Conservation (phyloP, 2,888 invertebrate genomes). For the Plemyria rubiginata region DNA sequence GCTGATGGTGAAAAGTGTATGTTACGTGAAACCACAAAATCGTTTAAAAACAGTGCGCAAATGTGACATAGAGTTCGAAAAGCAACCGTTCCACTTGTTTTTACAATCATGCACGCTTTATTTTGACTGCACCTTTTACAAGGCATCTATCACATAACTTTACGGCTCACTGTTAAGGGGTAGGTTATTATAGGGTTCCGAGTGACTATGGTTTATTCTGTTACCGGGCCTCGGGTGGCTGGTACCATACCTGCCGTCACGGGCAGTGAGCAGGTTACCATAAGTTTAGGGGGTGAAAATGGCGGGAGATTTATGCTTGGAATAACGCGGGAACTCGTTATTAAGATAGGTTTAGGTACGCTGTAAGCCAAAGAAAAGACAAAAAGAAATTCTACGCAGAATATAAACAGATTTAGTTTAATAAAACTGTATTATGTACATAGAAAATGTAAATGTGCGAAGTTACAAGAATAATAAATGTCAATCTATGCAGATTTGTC, state of each 20-base stretch:
- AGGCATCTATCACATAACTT: conserved; percentile 20
- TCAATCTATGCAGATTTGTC: too few relatives aligned
- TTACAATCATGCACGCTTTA: conserved; percentile 11
- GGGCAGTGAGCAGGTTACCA: conserved; percentile 15
- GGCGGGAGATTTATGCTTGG: conserved; percentile 16
- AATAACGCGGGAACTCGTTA: background rate
- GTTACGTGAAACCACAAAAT: too few relatives aligned
- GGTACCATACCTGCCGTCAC: conserved; percentile 31
- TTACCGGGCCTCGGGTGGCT: conserved; percentile 26
- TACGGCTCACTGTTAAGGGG: conserved; percentile 16
- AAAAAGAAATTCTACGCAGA: too few relatives aligned
- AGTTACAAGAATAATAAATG: too few relatives aligned
- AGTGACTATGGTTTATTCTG: conserved; percentile 5
- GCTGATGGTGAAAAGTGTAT: too few relatives aligned
- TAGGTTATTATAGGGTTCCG: conserved; percentile 12
- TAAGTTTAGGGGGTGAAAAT: conserved; percentile 16
- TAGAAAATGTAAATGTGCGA: too few relatives aligned
- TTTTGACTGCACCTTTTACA: conserved; percentile 24
- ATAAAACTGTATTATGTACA: too few relatives aligned
- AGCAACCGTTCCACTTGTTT: background rate
- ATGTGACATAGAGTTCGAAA: background rate
- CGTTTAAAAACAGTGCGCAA: background rate
- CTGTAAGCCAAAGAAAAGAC: too few relatives aligned
- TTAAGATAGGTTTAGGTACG: background rate
- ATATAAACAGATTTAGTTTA: too few relatives aligned